Conservation (phyloP, 2,888 invertebrate genomes). For the Agrypnus murinus region DNA sequence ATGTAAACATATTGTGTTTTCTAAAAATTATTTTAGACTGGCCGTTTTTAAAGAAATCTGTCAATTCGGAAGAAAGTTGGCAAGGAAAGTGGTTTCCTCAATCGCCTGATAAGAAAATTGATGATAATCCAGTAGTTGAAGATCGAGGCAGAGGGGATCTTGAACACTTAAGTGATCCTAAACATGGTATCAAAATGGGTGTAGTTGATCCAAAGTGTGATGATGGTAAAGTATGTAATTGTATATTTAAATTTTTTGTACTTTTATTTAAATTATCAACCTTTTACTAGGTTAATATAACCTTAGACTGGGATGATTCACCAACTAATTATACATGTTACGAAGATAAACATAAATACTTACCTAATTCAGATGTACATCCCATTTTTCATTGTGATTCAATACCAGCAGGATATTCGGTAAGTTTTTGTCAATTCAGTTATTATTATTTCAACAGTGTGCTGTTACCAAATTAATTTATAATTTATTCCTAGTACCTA, state of each 20-base stretch:
- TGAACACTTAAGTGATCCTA: constrained; percentile 57
- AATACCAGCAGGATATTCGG: constrained; percentile 75
- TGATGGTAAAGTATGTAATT: constrained; percentile 77
- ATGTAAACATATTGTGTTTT: too few relatives aligned
- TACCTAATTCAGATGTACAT: constrained; percentile 70
- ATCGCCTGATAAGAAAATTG: constrained; percentile 58
- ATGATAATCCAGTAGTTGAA: constrained; percentile 57
- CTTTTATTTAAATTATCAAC: too few relatives aligned
- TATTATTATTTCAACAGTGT: constrained; percentile 25
- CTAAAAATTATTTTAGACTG: constrained; percentile 11
- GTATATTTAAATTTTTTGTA: too few relatives aligned
- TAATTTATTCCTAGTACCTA: too few relatives aligned
- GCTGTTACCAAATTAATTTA: too few relatives aligned
- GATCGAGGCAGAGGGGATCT: constrained; percentile 51
- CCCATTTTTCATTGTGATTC: constrained; percentile 74
- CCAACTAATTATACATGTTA: constrained; percentile 78
- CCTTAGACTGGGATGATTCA: constrained; percentile 77
- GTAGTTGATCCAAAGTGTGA: constrained; percentile 75
- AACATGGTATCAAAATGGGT: constrained; percentile 75
- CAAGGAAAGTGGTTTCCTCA: constrained; percentile 70
- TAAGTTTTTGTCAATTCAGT: constrained; percentile 64
- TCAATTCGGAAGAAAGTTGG: constrained; percentile 57
- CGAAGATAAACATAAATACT: constrained; percentile 69
- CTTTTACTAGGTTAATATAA: constrained; percentile 76
- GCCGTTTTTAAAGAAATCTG: neutral